Percentiles rank a stretch among this genome's conserved stretches.
phyloP scores from a whole-genome alignment of 1,140 invertebrate genomes.

The Sinonovacula constricta region DNA sequence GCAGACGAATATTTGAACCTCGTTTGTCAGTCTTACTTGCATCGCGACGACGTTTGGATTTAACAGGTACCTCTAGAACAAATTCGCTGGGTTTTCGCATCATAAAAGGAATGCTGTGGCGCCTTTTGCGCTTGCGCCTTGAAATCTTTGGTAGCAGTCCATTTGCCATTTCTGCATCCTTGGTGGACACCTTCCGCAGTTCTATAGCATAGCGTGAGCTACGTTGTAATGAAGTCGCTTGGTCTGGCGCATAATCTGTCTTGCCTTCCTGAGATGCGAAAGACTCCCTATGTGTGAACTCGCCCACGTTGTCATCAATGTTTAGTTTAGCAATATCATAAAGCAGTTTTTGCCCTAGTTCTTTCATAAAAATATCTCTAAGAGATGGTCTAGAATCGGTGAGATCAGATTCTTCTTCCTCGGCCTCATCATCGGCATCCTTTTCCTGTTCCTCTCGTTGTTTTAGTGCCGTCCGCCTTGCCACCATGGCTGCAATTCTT shows the following conservation, averaged over 20 bases:
- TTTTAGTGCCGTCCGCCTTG: constrained; percentile 8
- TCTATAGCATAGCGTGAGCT: constrained; percentile 18
- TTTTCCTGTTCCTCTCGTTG: constrained; percentile 11
- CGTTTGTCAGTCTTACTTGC: not conserved
- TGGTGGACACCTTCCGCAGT: constrained; percentile 13
- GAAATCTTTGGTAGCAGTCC: not conserved
- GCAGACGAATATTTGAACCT: not conserved
- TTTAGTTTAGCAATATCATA: constrained; percentile 21
- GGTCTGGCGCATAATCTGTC: not conserved
- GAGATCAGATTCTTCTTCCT: not conserved
- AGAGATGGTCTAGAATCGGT: not conserved
- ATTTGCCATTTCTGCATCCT: not conserved
- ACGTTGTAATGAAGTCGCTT: not conserved
- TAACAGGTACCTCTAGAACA: constrained; percentile 21
- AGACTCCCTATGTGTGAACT: not conserved
- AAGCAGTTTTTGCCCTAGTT: constrained; percentile 28
- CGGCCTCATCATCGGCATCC: not conserved
- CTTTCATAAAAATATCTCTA: constrained; percentile 33
- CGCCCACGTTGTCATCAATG: not conserved
- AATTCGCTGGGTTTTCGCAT: constrained; percentile 22
- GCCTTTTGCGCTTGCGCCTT: not conserved
- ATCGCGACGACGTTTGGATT: constrained; percentile 8
- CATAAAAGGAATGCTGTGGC: constrained; percentile 27
- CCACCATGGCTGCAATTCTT: constrained; percentile 7
- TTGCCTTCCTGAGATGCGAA: not conserved